Evolutionary conservation across 2,113 vertebrate species (phyloP).

Genomic region (Oceanodroma tethys): DNA sequence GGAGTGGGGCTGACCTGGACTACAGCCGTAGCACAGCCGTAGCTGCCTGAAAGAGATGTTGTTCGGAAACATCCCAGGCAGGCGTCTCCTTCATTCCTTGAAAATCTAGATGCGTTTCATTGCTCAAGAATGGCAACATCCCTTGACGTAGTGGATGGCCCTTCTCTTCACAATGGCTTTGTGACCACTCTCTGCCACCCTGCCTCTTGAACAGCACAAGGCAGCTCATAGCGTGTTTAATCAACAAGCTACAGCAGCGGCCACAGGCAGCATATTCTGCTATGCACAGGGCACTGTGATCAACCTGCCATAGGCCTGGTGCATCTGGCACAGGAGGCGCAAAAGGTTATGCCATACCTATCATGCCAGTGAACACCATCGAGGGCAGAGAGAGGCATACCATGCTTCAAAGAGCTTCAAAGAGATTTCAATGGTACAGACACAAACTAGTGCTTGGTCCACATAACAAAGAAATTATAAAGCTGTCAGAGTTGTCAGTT

Average conservation of each 20-base stretch:
- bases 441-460: not conserved
- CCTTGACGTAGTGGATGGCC: too few relatives aligned
- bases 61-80: not conserved
- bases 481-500: not conserved
- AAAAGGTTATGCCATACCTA: not conserved
- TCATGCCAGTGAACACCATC: not conserved
- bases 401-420: not conserved
- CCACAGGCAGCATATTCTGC: not conserved
- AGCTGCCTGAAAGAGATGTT: not conserved
- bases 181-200: not conserved
- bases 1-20: not conserved
- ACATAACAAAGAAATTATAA: not conserved
- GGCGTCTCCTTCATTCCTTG: not conserved
- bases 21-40: rapidly evolving
- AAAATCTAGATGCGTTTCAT: not conserved
- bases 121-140: not conserved
- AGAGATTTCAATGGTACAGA: not conserved
- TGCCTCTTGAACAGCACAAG: not conserved
- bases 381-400: not conserved
- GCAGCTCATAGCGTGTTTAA: not conserved
- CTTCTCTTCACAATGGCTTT: not conserved
- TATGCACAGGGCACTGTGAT: not conserved
- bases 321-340: not conserved
- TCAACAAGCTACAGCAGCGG: not conserved
- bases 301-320: not conserved